Conservation (phyloP, 2,888 invertebrate genomes). For the Elgonia sp. region DNA sequence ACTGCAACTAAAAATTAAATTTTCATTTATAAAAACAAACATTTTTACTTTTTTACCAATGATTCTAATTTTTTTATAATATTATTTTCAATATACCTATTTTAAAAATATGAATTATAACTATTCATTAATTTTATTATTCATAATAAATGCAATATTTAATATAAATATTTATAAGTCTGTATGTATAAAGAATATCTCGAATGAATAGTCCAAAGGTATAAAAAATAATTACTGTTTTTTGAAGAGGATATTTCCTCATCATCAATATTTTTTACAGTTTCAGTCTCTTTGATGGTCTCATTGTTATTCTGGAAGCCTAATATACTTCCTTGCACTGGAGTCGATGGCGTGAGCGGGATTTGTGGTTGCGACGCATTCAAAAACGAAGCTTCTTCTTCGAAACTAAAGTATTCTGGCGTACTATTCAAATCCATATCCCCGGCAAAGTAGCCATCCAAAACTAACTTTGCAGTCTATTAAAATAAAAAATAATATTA, state of each 20-base stretch:
- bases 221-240: too few species aligned
- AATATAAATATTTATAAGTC: too few species aligned
- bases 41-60: neutral
- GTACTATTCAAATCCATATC: slow-evolving; percentile 83
- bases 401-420: slow-evolving; percentile 85
- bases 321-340: slow-evolving; percentile 79
- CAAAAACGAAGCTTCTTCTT: slow-evolving; percentile 82
- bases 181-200: too few species aligned
- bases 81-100: too few species aligned
- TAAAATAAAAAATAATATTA: neutral
- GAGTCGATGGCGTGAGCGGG: slow-evolving; percentile 77
- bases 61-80: too few species aligned
- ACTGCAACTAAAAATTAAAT: neutral
- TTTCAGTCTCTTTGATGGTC: slow-evolving; percentile 80
- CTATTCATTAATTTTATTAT: too few species aligned
- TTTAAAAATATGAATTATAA: too few species aligned
- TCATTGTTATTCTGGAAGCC: slow-evolving; percentile 81
- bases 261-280: slow-evolving; percentile 81
- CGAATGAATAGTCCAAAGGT: too few species aligned
- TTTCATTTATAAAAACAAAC: neutral
- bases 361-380: slow-evolving; percentile 78
- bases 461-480: slow-evolving; percentile 94
- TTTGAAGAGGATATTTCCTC: slow-evolving; percentile 79
- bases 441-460: slow-evolving; percentile 93
- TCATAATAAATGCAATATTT: too few species aligned